phyloP scores from a whole-genome alignment of 1,140 invertebrate species.

The Scaptomyza montana region DNA sequence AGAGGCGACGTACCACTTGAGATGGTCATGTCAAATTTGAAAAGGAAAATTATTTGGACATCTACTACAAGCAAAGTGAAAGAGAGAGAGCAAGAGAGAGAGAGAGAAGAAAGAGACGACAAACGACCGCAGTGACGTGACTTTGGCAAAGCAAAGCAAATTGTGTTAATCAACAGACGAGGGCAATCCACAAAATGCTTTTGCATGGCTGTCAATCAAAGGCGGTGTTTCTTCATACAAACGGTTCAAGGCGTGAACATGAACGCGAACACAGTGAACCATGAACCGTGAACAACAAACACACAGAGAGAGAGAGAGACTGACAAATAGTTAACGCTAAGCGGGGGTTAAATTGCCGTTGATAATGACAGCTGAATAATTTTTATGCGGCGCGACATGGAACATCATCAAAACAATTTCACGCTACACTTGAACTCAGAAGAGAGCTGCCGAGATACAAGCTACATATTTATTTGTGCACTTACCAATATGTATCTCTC shows the following conservation, averaged over 20 bases:
- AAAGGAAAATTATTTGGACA: constrained; percentile 51
- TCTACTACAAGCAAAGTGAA: background rate
- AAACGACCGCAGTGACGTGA: constrained; percentile 32
- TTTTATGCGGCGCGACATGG: constrained; percentile 56
- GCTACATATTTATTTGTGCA: background rate
- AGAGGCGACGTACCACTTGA: constrained; percentile 30
- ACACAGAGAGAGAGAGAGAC: constrained; percentile 2
- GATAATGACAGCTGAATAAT: constrained; percentile 71
- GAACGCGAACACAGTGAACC: constrained; percentile 14
- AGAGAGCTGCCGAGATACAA: constrained; percentile 27
- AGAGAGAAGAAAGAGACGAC: background rate
- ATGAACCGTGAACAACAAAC: constrained; percentile 8
- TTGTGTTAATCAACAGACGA: constrained; percentile 52
- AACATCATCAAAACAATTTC: constrained; percentile 70
- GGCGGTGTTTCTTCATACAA: background rate
- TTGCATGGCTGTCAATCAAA: constrained; percentile 60
- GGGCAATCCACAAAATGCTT: constrained; percentile 40
- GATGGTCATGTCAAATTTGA: constrained; percentile 48
- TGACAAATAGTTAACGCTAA: constrained; percentile 52
- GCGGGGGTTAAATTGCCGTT: constrained; percentile 53
- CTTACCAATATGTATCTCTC: background rate
- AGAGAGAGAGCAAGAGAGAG: background rate
- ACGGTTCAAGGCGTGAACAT: constrained; percentile 39
- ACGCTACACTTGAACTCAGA: constrained; percentile 65
- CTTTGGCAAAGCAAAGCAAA: constrained; percentile 52